Evolutionary conservation across 2,797 vertebrate species (phyloP).

Genomic region (Chrysocyon brachyurus): DNA sequence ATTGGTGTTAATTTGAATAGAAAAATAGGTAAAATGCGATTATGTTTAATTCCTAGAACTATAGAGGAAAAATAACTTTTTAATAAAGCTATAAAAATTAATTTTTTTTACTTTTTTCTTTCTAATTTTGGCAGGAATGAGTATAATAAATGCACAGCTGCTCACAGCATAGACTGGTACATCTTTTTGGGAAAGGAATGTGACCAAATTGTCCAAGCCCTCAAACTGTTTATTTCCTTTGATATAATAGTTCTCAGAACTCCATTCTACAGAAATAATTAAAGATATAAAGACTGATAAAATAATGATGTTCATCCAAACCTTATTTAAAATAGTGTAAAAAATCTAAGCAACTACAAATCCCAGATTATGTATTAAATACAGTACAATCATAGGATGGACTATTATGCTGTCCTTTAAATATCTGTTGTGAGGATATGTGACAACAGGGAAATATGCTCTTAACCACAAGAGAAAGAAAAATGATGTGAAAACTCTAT

Average conservation of each 20-base stretch:
- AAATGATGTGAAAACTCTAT: neutral
- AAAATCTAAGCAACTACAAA: neutral
- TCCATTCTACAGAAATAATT: neutral
- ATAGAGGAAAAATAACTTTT: neutral
- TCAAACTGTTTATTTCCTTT: neutral
- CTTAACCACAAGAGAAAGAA: neutral
- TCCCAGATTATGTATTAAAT: neutral
- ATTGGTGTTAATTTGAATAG: neutral
- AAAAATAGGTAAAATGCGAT: neutral
- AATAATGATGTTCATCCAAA: neutral
- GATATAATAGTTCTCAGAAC: neutral
- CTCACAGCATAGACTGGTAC: neutral
- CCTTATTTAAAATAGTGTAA: slow-evolving; percentile 24
- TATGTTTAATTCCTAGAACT: neutral
- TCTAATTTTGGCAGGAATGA: neutral
- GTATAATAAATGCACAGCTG: neutral
- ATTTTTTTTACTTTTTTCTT: neutral
- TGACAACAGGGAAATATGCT: slow-evolving; percentile 40
- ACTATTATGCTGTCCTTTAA: neutral
- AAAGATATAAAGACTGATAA: neutral
- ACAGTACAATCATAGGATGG: neutral
- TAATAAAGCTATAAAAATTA: neutral
- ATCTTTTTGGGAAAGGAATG: neutral
- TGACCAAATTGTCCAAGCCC: neutral
- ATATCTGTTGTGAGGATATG: neutral